phyloP scores from a whole-genome alignment of 35 echinoderm and acorn worm species.

The Apostichopus parvimensis region DNA sequence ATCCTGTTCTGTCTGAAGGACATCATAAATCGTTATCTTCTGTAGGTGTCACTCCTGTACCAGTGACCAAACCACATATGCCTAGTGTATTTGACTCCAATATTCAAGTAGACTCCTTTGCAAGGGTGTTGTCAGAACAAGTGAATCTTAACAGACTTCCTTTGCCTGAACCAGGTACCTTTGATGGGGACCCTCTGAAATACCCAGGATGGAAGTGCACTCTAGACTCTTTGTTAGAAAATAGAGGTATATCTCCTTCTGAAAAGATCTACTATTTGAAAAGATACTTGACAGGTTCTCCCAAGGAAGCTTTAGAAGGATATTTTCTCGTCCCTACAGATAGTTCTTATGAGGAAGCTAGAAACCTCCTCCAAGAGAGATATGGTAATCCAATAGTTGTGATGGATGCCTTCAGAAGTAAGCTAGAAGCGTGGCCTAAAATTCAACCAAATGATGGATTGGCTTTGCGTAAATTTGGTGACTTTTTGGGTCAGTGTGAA shows the following conservation, averaged over 20 bases:
- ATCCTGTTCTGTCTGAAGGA: not conserved
- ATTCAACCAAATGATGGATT: not conserved
- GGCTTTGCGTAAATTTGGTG: not conserved
- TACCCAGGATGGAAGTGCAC: too few species aligned
- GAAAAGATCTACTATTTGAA: too few species aligned
- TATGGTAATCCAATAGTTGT: not conserved
- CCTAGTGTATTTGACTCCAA: not conserved
- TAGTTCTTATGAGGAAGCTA: not conserved
- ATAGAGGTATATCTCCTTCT: conserved; percentile 31
- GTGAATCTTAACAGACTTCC: conserved; percentile 10
- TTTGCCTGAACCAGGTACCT: conserved; percentile 32
- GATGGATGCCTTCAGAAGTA: conserved; percentile 1
- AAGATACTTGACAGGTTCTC: conserved; percentile 17
- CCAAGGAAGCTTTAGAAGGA: not conserved
- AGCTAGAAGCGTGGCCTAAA: conserved; percentile 14
- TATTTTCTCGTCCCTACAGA: conserved; percentile 29
- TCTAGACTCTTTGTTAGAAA: too few species aligned
- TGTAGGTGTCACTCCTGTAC: not conserved
- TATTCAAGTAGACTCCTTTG: not conserved
- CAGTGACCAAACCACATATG: not conserved
- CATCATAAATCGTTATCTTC: not conserved
- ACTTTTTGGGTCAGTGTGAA: not conserved
- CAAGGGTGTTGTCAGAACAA: not conserved
- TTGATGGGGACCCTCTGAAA: not conserved
- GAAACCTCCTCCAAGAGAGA: not conserved